Evolutionary conservation across 92 coral and sea anemone species (phyloP).

Genomic region (Epizoanthus ramosus): DNA sequence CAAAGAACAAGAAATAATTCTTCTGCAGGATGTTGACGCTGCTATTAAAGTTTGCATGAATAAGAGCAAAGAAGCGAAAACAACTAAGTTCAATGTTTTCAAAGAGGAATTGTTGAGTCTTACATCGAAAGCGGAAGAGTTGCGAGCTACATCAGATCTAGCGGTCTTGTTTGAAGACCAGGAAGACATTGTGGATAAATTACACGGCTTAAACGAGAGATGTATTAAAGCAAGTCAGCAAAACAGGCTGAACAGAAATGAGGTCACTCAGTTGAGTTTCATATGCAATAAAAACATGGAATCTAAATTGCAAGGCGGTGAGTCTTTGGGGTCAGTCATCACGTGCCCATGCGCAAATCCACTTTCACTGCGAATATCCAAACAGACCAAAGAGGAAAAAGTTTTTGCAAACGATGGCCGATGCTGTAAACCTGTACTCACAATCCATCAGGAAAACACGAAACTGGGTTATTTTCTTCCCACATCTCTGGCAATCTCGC

Average conservation of each 20-base stretch:
- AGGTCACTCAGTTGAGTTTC: not conserved
- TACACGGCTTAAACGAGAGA: constrained; percentile 3
- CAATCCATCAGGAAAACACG: constrained; percentile 5
- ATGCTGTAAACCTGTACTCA: not conserved
- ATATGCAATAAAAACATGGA: constrained; percentile 13
- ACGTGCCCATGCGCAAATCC: constrained; percentile 28
- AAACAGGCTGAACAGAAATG: not conserved
- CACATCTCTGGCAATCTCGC: constrained; percentile 5
- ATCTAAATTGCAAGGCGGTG: not conserved
- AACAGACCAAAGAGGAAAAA: not conserved
- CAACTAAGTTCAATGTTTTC: constrained; percentile 4
- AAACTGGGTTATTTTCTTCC: constrained; percentile 29
- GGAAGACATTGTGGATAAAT: constrained; percentile 4
- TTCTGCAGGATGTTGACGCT: constrained; percentile 8
- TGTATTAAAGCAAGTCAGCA: not conserved
- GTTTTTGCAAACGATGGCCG: not conserved
- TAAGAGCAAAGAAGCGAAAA: not conserved
- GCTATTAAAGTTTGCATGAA: not conserved
- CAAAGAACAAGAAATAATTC: constrained; percentile 1
- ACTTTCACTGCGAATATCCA: constrained; percentile 22
- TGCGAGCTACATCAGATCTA: not conserved
- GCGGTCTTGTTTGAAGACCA: constrained; percentile 15
- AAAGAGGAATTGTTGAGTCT: not conserved
- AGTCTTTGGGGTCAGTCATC: constrained; percentile 1
- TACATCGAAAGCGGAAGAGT: not conserved